Conservation (phyloP, 2,888 invertebrate genomes). For the Melanchra persicariae region DNA sequence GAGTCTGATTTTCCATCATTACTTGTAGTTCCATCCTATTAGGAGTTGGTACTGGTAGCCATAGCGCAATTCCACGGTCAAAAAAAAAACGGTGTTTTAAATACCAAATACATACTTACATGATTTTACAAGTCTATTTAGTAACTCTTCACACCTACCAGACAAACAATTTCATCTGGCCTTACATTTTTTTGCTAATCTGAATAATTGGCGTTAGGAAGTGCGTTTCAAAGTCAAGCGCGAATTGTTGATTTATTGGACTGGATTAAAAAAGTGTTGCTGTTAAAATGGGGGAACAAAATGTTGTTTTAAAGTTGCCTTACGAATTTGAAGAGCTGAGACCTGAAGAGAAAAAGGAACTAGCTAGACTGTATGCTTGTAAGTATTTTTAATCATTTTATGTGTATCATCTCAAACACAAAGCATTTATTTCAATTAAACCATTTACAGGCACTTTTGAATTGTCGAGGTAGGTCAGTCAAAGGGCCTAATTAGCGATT, state of each 20-base stretch:
- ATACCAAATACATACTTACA: neutral
- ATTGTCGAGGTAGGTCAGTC: too few species aligned
- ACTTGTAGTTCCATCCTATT: neutral
- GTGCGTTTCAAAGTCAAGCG: neutral
- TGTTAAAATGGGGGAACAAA: constrained; percentile 27
- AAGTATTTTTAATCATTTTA: constrained; percentile 12
- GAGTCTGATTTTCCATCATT: neutral
- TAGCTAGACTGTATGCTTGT: constrained; percentile 46
- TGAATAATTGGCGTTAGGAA: neutral
- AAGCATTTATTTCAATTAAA: too few species aligned
- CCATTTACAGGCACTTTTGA: too few species aligned
- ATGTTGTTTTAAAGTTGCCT: constrained; percentile 30
- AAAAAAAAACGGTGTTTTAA: too few species aligned
- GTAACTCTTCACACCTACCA: neutral
- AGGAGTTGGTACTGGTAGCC: too few species aligned
- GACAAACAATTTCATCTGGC: neutral
- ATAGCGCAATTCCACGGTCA: too few species aligned
- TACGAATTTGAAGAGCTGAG: constrained; percentile 69
- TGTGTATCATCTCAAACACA: too few species aligned
- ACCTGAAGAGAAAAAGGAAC: constrained; percentile 46
- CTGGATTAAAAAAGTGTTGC: neutral
- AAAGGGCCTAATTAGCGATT: too few species aligned
- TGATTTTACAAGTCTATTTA: neutral
- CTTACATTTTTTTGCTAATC: neutral
- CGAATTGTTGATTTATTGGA: neutral